A percentile compares a stretch with the other conserved stretches of the same genome.
phyloP scores from a whole-genome alignment of 2,888 invertebrate genomes.

The Platycnemis pennipes region DNA sequence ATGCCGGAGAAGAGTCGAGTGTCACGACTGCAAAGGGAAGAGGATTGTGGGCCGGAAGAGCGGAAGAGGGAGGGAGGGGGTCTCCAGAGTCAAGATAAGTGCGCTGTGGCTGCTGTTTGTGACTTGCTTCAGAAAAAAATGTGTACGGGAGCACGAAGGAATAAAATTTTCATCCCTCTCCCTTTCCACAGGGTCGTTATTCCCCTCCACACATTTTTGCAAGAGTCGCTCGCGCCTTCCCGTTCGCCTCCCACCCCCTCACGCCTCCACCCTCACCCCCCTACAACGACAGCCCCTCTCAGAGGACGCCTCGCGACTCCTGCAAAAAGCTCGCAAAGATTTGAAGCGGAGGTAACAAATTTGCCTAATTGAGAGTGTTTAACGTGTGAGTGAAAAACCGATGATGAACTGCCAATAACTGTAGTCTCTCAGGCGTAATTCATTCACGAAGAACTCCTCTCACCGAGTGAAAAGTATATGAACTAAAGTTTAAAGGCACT shows the following conservation, averaged over 20 bases:
- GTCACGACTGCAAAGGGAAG: conserved; percentile 10
- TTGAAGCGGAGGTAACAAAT: neutral
- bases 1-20: neutral
- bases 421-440: too few relatives aligned
- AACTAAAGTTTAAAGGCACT: too few relatives aligned
- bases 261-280: neutral
- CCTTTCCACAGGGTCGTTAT: conserved; percentile 21
- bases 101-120: neutral
- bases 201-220: neutral
- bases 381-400: neutral
- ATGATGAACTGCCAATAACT: neutral
- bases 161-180: conserved; percentile 48
- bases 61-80: neutral
- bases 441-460: too few relatives aligned
- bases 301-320: neutral
- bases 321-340: neutral
- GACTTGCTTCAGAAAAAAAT: neutral
- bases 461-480: too few relatives aligned
- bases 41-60: neutral
- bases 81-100: neutral
- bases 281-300: too few relatives aligned
- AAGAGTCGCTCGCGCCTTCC: neutral
- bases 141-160: neutral
- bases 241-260: neutral
- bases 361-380: too few relatives aligned